A percentile compares a stretch with the other conserved stretches of the same genome.
Conservation (phyloP, 2,113 vertebrate species). For the Callopanchax toddi region DNA sequence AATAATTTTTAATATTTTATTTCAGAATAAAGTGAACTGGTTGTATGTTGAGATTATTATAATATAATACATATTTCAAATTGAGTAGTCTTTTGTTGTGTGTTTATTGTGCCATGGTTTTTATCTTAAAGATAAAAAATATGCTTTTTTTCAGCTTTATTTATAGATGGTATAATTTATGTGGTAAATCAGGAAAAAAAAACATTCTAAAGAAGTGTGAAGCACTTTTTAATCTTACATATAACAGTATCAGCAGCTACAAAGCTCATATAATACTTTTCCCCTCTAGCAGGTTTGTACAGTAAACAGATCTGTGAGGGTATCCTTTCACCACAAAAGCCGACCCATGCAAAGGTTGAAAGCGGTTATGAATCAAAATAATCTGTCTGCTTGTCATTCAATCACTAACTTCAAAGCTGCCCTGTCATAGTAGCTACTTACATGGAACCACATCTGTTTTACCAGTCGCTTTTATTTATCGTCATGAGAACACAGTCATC, state of each 20-base stretch:
- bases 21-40: too few species aligned
- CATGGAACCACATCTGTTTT: constrained; percentile 39
- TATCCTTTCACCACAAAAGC: constrained; percentile 13
- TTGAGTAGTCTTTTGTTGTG: not conserved
- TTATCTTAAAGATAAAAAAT: not conserved
- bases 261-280: not conserved
- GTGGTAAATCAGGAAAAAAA: not conserved
- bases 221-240: not conserved
- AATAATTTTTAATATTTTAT: too few species aligned
- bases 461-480: constrained; percentile 36
- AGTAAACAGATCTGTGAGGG: constrained; percentile 12
- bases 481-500: not conserved
- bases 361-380: constrained; percentile 32
- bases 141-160: not conserved
- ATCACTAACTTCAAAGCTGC: constrained; percentile 36
- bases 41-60: too few species aligned
- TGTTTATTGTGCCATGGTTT: not conserved
- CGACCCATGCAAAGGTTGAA: constrained; percentile 19
- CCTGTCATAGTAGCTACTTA: constrained; percentile 14
- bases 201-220: not conserved
- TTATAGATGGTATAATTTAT: not conserved
- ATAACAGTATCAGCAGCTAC: not conserved
- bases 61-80: too few species aligned
- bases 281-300: constrained; percentile 5
- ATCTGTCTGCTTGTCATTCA: constrained; percentile 37